A percentile compares a stretch with the other conserved stretches of the same genome.
Evolutionary conservation across 2,113 vertebrate genomes (phyloP).

Genomic region (Melanerpes formicivorus): DNA sequence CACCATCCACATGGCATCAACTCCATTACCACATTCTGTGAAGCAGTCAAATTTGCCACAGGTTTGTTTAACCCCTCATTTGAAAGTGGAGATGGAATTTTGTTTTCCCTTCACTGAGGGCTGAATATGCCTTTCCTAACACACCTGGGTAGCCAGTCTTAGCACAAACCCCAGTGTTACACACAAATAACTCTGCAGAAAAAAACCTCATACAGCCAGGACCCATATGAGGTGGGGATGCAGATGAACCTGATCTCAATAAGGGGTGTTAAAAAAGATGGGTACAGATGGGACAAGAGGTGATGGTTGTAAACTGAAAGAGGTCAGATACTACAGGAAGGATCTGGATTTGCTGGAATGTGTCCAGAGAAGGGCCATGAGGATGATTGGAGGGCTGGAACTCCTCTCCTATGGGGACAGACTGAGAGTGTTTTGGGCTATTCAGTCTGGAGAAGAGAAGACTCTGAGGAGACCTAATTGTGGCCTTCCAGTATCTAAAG

Average conservation of each 20-base stretch:
- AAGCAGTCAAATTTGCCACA: slow-evolving; percentile 32
- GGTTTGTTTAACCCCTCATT: slow-evolving; percentile 40
- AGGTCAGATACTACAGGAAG: not conserved
- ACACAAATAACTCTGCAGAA: not conserved
- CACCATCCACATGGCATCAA: slow-evolving; percentile 16
- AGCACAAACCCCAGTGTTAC: not conserved
- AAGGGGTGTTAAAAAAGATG: not conserved
- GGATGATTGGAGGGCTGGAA: too few relatives aligned
- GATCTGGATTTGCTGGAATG: too few relatives aligned
- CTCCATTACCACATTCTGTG: slow-evolving; percentile 56
- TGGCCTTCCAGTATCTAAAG: too few relatives aligned
- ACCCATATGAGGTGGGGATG: not conserved
- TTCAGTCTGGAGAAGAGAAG: too few relatives aligned
- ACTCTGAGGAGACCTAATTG: too few relatives aligned
- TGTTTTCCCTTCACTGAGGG: not conserved
- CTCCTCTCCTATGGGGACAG: too few relatives aligned
- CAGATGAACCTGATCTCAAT: not conserved
- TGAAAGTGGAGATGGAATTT: not conserved
- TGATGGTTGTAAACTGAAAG: not conserved
- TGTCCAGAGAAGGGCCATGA: too few relatives aligned
- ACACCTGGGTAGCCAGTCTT: not conserved
- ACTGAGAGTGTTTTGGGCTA: too few relatives aligned
- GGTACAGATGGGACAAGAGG: not conserved
- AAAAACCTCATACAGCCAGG: not conserved
- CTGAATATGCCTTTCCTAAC: not conserved